phyloP scores from a whole-genome alignment of 2,888 invertebrate species.

The Patella ulyssiponensis region DNA sequence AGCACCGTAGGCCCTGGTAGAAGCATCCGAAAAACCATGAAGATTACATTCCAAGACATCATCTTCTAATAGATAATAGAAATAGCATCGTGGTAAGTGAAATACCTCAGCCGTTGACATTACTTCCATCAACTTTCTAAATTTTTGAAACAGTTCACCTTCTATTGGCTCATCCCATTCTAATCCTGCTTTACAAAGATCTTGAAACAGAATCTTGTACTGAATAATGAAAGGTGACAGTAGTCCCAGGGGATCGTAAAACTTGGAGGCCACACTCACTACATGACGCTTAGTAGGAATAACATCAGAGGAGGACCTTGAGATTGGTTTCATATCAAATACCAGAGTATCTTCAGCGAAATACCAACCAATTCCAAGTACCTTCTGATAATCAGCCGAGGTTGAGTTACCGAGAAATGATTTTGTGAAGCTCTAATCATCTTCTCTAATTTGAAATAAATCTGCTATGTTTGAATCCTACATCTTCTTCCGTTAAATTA shows the following conservation, averaged over 20 bases:
- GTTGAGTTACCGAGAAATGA: background rate
- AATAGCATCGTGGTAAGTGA: background rate
- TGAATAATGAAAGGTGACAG: background rate
- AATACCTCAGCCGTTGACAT: slow-evolving; percentile 5
- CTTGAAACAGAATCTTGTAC: slow-evolving; percentile 8
- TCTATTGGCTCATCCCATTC: slow-evolving; percentile 3
- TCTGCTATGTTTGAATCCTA: background rate
- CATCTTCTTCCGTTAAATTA: too few relatives aligned
- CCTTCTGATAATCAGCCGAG: background rate
- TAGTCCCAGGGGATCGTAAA: background rate
- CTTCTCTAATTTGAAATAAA: background rate
- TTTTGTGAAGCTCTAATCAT: background rate
- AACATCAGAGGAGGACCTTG: background rate
- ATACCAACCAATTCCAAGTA: background rate
- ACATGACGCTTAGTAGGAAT: background rate
- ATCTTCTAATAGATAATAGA: background rate
- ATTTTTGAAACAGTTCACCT: background rate
- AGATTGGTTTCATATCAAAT: slow-evolving; percentile 4
- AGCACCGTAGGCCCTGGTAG: background rate
- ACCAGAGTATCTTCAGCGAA: background rate
- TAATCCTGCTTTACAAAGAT: slow-evolving; percentile 5
- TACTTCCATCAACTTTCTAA: background rate
- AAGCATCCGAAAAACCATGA: background rate
- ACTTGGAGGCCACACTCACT: background rate
- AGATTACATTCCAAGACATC: slow-evolving; percentile 3